These are phyloP conservation scores for Brachionus plicatilis DNA, from an alignment of 1,140 invertebrate species.

Conservation along the genomic window DNA sequence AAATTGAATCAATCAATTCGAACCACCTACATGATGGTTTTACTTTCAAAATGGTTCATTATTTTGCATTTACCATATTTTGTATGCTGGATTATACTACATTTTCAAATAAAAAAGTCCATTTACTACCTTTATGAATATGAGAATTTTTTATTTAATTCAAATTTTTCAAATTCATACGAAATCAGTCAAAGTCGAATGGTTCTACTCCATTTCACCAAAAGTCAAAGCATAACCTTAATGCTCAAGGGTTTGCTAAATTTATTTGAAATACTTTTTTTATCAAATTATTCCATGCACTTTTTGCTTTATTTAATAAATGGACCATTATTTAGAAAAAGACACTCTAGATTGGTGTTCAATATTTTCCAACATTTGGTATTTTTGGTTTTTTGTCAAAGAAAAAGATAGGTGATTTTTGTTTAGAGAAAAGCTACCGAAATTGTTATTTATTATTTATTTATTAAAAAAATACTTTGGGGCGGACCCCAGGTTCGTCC, in stretches of 20 bases:
- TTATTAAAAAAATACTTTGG: too few species aligned
- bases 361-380: not conserved
- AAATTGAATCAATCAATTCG: not conserved
- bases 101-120: not conserved
- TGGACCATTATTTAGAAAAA: not conserved
- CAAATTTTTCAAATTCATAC: not conserved
- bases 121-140: not conserved
- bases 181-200: not conserved
- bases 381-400: not conserved
- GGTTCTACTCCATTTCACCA: not conserved
- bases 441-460: too few species aligned
- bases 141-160: not conserved
- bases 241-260: not conserved
- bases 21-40: constrained; percentile 9
- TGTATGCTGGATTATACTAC: not conserved
- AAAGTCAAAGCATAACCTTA: not conserved
- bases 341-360: not conserved
- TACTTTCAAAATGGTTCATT: constrained; percentile 14
- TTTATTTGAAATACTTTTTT: constrained; percentile 35
- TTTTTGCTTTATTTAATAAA: constrained; percentile 12
- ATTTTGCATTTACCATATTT: constrained; percentile 19
- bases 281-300: constrained; percentile 29
- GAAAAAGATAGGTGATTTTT: not conserved
- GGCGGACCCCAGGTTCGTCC: too few species aligned
- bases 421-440: too few species aligned